Conservation (phyloP, 2,888 invertebrate genomes). For the Copidosoma aretas region DNA sequence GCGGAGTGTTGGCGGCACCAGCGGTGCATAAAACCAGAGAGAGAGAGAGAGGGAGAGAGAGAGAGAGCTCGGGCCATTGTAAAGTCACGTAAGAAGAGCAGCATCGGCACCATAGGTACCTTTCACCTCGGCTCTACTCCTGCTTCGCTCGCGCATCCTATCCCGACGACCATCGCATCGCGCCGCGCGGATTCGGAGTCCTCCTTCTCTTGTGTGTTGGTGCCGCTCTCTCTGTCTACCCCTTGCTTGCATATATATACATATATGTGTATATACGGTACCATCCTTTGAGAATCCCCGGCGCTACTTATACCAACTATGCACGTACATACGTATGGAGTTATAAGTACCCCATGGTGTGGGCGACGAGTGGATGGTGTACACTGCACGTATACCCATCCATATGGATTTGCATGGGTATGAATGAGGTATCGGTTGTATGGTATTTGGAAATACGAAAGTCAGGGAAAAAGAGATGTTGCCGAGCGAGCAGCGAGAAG, state of each 20-base stretch:
- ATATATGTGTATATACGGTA: too few species aligned
- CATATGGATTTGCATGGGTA: too few species aligned
- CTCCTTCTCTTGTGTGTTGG: not conserved
- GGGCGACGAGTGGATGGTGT: too few species aligned
- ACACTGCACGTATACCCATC: too few species aligned
- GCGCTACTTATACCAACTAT: too few species aligned
- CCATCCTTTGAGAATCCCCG: too few species aligned
- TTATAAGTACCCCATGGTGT: too few species aligned
- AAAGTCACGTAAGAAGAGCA: constrained; percentile 58
- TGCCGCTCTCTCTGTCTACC: not conserved
- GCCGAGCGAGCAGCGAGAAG: too few species aligned
- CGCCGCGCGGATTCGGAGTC: not conserved
- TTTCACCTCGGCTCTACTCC: constrained; percentile 52
- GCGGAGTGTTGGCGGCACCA: not conserved
- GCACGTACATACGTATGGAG: too few species aligned
- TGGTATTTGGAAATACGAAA: too few species aligned
- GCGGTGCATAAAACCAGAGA: not conserved
- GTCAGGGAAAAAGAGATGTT: too few species aligned
- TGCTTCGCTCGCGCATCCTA: constrained; percentile 22
- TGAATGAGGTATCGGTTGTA: too few species aligned
- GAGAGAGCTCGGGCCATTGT: constrained; percentile 54
- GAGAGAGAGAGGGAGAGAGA: constrained; percentile 25
- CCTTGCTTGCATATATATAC: not conserved
- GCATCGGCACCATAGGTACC: constrained; percentile 43
- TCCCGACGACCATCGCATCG: not conserved